phyloP scores from a whole-genome alignment of 2,888 invertebrate species.

The Melinaea menophilus region DNA sequence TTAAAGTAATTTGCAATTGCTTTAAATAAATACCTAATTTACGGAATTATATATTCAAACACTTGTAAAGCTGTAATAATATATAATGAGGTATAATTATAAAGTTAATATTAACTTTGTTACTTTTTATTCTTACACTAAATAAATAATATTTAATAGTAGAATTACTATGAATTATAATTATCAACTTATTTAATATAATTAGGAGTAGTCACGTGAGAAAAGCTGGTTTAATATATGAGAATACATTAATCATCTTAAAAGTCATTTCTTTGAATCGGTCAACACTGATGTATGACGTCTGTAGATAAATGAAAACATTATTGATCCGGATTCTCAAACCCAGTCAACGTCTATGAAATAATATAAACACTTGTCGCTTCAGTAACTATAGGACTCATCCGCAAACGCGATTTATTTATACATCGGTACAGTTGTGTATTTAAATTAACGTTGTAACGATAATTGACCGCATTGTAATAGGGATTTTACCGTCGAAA shows the following conservation, averaged over 20 bases:
- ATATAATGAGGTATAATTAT: no score
- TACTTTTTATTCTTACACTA: no score
- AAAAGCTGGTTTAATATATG: no score
- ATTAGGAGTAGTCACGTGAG: no score
- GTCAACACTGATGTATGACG: conserved; percentile 51
- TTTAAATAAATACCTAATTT: no score
- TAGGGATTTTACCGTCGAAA: conserved; percentile 27
- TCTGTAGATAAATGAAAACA: conserved; percentile 39
- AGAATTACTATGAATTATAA: no score
- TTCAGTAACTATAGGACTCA: conserved; percentile 26
- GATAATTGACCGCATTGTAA: not conserved
- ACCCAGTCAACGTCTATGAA: conserved; percentile 33
- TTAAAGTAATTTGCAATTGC: no score
- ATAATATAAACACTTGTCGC: conserved; percentile 53
- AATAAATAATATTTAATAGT: no score
- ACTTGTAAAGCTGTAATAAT: no score
- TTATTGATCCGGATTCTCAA: conserved; percentile 47
- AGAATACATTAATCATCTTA: not conserved
- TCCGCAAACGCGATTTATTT: conserved; percentile 34
- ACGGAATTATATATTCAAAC: no score
- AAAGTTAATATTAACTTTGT: no score
- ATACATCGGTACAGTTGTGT: conserved; percentile 13
- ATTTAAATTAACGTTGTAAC: conserved; percentile 24
- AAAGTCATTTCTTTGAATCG: conserved; percentile 12
- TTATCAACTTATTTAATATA: no score